Evolutionary conservation across 2,797 vertebrate species (phyloP), one percentile per base, ranked within the genome.

Genomic region (Poliocrania exsul): DNA sequence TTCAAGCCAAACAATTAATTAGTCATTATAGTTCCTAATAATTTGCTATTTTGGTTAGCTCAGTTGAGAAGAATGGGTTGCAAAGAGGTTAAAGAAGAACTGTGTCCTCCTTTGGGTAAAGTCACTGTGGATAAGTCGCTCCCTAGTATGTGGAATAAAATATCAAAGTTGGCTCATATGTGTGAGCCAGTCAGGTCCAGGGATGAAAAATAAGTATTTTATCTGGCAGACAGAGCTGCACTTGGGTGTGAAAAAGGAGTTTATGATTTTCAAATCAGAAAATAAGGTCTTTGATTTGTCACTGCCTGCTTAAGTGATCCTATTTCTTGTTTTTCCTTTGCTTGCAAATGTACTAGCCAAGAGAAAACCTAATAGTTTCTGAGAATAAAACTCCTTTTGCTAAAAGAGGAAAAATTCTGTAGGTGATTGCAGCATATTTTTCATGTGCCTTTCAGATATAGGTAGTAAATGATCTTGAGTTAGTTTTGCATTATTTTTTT

Each of bases 61-160:
- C 56, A 60, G 44, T 15, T 94, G 75, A 56, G 65, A 88, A 69
- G 83, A 85, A 85, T 58, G 75, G 38, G 47, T 97, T 97, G 95
- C 96, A 94, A 95, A 97, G 86, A 96, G 88, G 58, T 85, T 94
- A 64, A 96, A 92, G 87, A 90, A 94, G 89, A 88, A 83, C 90
- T 58, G 21, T 94, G 78, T 95, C 84, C 62, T 90, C 91, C 70
- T 92, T 90, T 54, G 56, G 65, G 81, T 86, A 95, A 96, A 97
- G 93, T 94, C 96, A 75, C 47, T 44, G 53, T 87, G 74, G 51
- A 80, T 92, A 96, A 49, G 57, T 93, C 90, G 88, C 73, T 91
- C 62, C 56, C 56, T 86, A 71, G 51, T 83, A 82, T 92, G 86
- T 71, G 88, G 75, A 90, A 89, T 95, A 92, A 95, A 97, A 89